These are phyloP conservation scores for Calliphora vicina DNA, from an alignment of 1,140 invertebrate species.

Conservation along the genomic window DNA sequence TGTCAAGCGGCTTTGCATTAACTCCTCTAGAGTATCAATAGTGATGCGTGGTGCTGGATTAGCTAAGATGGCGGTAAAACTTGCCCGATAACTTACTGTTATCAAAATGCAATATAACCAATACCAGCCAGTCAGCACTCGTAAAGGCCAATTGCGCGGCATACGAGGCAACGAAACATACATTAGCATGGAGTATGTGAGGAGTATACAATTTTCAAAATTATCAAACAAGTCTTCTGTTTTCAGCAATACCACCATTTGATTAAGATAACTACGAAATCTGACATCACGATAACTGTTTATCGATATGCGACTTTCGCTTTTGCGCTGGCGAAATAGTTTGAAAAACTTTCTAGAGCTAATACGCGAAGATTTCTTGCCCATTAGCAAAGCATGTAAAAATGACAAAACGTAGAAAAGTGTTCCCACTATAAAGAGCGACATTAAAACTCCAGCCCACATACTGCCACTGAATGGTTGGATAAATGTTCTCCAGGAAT, in stretches of 20 bases:
- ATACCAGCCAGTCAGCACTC: conserved; percentile 83
- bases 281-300: conserved; percentile 41
- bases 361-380: background rate
- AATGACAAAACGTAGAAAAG: conserved; percentile 55
- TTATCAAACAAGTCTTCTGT: conserved; percentile 72
- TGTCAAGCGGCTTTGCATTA: conserved; percentile 70
- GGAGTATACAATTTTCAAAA: conserved; percentile 75
- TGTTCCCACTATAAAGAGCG: conserved; percentile 53
- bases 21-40: conserved; percentile 76
- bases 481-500: conserved; percentile 83
- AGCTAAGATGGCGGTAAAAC: conserved; percentile 82
- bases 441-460: conserved; percentile 58
- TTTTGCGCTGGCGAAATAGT: background rate
- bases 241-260: background rate
- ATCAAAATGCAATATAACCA: conserved; percentile 84
- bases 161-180: conserved; percentile 78
- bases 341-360: background rate
- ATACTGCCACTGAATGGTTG: conserved; percentile 70
- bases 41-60: conserved; percentile 78
- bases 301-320: background rate
- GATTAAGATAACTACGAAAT: conserved; percentile 48
- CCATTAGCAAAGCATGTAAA: conserved; percentile 46
- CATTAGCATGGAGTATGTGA: conserved; percentile 81
- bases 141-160: conserved; percentile 77
- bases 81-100: conserved; percentile 79